Evolutionary conservation across 2,113 vertebrate species (phyloP).

Genomic region (Cryptotis parvus): DNA sequence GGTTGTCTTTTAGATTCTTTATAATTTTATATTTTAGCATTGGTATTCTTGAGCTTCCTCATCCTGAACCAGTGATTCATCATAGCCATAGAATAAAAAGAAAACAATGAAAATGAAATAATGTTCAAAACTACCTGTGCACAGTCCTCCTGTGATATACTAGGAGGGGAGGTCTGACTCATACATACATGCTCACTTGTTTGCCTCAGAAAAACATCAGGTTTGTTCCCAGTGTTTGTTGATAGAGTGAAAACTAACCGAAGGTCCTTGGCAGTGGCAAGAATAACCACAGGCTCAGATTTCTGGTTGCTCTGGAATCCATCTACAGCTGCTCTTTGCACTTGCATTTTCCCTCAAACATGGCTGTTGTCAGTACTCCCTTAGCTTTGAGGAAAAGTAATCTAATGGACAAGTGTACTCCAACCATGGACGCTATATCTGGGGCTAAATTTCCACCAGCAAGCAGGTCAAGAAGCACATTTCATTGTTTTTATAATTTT

Average conservation of each 20-base stretch:
- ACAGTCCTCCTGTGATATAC: too few species aligned
- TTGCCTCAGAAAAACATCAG: background rate
- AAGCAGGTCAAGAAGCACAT: background rate
- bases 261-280: background rate
- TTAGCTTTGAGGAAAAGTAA: background rate
- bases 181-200: rapidly evolving
- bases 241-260: rapidly evolving
- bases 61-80: too few species aligned
- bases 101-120: too few species aligned
- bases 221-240: background rate
- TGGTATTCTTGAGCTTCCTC: too few species aligned
- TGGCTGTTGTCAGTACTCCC: background rate
- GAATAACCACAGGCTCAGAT: background rate
- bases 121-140: too few species aligned
- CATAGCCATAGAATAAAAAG: too few species aligned
- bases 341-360: background rate
- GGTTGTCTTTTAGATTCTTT: too few species aligned
- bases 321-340: too few species aligned
- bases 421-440: background rate
- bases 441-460: background rate
- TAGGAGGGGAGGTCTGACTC: too few species aligned
- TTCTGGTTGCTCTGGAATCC: background rate
- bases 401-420: background rate
- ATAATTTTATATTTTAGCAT: too few species aligned
- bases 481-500: conserved; percentile 14